Evolutionary conservation across 1,140 invertebrate species (phyloP).

Genomic region (Danaus melanippus): DNA sequence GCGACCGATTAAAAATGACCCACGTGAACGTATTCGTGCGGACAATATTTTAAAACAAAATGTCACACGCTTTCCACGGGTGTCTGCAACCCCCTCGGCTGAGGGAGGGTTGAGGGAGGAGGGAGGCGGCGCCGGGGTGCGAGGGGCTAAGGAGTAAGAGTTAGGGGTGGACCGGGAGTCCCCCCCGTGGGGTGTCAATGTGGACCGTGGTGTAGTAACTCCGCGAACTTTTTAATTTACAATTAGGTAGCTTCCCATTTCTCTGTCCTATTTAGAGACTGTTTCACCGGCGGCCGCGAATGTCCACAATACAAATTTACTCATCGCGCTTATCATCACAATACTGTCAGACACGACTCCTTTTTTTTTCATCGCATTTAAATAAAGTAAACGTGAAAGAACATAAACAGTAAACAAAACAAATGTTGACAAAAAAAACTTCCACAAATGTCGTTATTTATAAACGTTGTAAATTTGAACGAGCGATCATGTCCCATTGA

Average conservation of each 20-base stretch:
- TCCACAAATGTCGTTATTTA: slow-evolving; percentile 10
- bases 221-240: slow-evolving; percentile 72
- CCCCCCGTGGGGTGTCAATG: slow-evolving; percentile 59
- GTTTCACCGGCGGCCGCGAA: slow-evolving; percentile 60
- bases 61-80: slow-evolving; percentile 70
- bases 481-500: no score
- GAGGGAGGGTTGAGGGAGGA: slow-evolving; percentile 16
- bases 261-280: slow-evolving; percentile 70
- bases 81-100: slow-evolving; percentile 45
- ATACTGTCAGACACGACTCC: no score
- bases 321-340: slow-evolving; percentile 43
- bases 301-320: slow-evolving; percentile 67
- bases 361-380: background rate
- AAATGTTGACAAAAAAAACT: slow-evolving; percentile 1
- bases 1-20: slow-evolving; percentile 65
- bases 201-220: slow-evolving; percentile 71
- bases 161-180: slow-evolving; percentile 24
- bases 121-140: slow-evolving; percentile 6
- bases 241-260: slow-evolving; percentile 72
- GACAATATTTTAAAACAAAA: slow-evolving; percentile 72
- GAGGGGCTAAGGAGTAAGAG: slow-evolving; percentile 17
- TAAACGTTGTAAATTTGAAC: no score
- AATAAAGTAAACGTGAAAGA: slow-evolving; percentile 3
- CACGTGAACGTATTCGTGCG: slow-evolving; percentile 67
- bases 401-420: slow-evolving; percentile 7